Percentiles rank a stretch among this genome's conserved stretches.
Evolutionary conservation across 2,888 invertebrate species (phyloP).

Genomic region (Ceriagrion tenellum): DNA sequence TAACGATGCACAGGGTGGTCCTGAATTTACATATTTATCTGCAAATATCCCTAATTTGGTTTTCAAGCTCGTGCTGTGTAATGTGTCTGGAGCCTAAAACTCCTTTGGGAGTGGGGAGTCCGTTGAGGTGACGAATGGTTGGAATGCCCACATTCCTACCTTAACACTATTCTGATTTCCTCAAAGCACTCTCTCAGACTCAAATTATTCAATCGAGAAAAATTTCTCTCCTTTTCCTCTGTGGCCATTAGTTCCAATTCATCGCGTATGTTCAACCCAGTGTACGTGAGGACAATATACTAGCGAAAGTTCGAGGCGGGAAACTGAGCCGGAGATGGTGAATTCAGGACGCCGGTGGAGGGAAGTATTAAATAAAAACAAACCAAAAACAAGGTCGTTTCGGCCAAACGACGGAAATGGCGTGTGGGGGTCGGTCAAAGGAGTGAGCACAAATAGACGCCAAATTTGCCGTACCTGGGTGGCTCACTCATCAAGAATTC

Average conservation of each 20-base stretch:
- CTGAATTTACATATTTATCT: no score
- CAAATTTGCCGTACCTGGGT: not conserved
- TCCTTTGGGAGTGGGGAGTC: not conserved
- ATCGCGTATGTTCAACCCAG: not conserved
- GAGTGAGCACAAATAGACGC: not conserved
- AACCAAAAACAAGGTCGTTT: not conserved
- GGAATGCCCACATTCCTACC: not conserved
- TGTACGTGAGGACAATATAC: not conserved
- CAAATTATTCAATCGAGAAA: not conserved
- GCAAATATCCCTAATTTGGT: not conserved
- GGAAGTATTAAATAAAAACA: not conserved
- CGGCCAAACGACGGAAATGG: not conserved
- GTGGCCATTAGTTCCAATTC: not conserved
- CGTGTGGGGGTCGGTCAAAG: not conserved
- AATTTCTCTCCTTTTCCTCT: not conserved
- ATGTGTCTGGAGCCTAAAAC: not conserved
- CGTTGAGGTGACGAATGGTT: not conserved
- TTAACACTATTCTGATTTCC: not conserved
- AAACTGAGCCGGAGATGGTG: not conserved
- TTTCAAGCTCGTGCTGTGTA: not conserved
- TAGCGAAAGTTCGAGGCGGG: not conserved
- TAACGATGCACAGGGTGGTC: no score
- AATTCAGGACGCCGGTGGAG: not conserved
- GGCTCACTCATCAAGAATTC: not conserved
- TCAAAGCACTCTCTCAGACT: not conserved